A percentile compares a stretch with the other conserved stretches of the same genome.
These are phyloP conservation scores for Procambarus virginalis DNA, from an alignment of 1,140 invertebrate genomes.

Conservation along the genomic window DNA sequence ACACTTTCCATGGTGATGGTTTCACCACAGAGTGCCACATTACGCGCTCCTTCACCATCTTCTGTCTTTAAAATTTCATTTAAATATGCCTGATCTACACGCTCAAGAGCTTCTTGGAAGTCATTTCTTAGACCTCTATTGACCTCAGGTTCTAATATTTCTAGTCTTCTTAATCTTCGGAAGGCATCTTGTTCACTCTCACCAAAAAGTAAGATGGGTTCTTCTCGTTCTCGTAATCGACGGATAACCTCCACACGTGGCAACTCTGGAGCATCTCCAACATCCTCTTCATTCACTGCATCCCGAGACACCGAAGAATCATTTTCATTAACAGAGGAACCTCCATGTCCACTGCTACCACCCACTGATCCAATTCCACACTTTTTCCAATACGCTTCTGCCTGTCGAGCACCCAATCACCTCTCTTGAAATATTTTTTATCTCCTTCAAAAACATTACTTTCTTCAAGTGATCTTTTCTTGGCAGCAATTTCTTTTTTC, in stretches of 20 bases:
- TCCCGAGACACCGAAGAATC: conserved; percentile 30
- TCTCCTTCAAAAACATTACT: conserved; percentile 85
- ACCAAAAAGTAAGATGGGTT: conserved; percentile 90
- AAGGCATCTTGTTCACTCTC: conserved; percentile 94
- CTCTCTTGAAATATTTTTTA: conserved; percentile 93
- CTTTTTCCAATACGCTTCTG: conserved; percentile 86
- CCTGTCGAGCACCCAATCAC: conserved; percentile 88
- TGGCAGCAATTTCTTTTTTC: conserved; percentile 92
- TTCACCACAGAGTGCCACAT: conserved; percentile 66
- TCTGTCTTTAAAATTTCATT: conserved; percentile 78
- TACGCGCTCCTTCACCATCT: conserved; percentile 54
- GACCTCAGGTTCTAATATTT: conserved; percentile 95
- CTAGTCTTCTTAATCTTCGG: conserved; percentile 88
- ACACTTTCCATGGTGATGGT: conserved; percentile 71
- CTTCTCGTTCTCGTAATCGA: conserved; percentile 89
- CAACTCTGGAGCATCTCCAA: conserved; percentile 79
- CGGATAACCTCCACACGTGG: conserved; percentile 90
- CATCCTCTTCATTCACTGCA: conserved; percentile 74
- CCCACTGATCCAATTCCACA: conserved; percentile 76
- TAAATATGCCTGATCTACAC: conserved; percentile 96
- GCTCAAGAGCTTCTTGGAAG: conserved; percentile 98
- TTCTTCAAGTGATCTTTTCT: conserved; percentile 88
- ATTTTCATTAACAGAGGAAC: conserved; percentile 2
- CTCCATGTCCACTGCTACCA: conserved; percentile 68
- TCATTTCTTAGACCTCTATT: conserved; percentile 97